Evolutionary conservation across 2,888 invertebrate species (phyloP), one percentile per base, ranked within the genome.

Genomic region (Athrips mouffetella): DNA sequence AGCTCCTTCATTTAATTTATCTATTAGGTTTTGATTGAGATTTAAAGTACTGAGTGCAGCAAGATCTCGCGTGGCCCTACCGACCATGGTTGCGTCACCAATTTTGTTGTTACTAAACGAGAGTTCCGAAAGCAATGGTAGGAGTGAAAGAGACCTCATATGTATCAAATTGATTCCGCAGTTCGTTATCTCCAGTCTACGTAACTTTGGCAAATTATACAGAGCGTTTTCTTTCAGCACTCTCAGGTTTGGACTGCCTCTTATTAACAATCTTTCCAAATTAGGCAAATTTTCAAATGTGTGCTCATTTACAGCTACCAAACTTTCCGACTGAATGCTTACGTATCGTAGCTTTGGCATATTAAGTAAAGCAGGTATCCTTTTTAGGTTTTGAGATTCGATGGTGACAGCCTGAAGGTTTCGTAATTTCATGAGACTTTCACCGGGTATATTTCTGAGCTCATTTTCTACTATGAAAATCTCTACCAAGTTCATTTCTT

Each of bases 401-500:
- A 96, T 90, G 1, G 96, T 96, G 33, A 96, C 90, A 2, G 96
- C 96, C 87, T 96, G 94, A 47, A 96, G 86, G 57, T 92, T 92
- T 60, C 91, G 91, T 62, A 96, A 82, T 63, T 93, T 92, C 55
- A 91, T 90, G 40, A 96, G 79, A 60, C 94, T 94, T 73, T 96
- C 96, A 1, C 92, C 90, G 0, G 96, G 96, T 44, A 96, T 85
- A 59, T 92, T 94, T 52, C 94, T 90, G 44, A 96, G 75, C 57
- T 94, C 93, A 11, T 95, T 94, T 77, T 96, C 96, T 1, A 96
- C 96, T 23, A 96, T 90, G 65, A 93, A 96, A 48, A 96, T 90
- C 82, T 96, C 96, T 59, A 96, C 91, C 25, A 96, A 80, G 44
- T 91, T 91, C 31, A 91, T 90, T 76, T 96, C 95, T 46, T 95